phyloP scores from a whole-genome alignment of 1,140 invertebrate species.

The Scaptomyza montana region DNA sequence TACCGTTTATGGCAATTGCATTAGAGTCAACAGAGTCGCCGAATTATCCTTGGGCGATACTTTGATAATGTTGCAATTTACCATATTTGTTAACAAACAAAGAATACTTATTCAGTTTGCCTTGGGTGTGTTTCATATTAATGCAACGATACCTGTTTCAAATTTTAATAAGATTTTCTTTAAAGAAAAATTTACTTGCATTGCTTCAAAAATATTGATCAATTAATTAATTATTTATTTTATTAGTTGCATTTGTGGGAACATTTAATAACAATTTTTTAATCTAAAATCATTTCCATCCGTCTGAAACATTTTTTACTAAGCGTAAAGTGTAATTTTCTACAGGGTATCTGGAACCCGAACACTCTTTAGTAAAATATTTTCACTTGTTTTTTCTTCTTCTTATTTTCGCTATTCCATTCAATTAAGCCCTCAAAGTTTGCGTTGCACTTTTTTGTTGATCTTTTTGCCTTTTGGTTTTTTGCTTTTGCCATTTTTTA shows the following conservation, averaged over 20 bases:
- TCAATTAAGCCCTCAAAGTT: conserved; percentile 15
- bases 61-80: conserved; percentile 30
- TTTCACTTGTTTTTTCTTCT: background rate
- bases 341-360: background rate
- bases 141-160: background rate
- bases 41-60: conserved; percentile 45
- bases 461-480: conserved; percentile 11
- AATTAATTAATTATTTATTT: too few relatives aligned
- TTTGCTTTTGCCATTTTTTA: conserved; percentile 18
- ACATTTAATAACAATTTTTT: too few relatives aligned
- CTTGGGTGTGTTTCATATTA: background rate
- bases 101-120: background rate
- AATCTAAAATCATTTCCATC: too few relatives aligned
- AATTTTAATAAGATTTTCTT: too few relatives aligned
- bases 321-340: background rate
- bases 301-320: too few relatives aligned
- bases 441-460: background rate
- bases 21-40: conserved; percentile 17
- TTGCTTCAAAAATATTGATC: too few relatives aligned
- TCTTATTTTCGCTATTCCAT: conserved; percentile 1
- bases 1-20: conserved; percentile 33
- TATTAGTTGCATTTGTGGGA: too few relatives aligned
- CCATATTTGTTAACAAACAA: conserved; percentile 7
- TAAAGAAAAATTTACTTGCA: too few relatives aligned
- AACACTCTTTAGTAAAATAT: background rate